A percentile compares a stretch with the other conserved stretches of the same genome.
These are phyloP conservation scores for Gavia stellata DNA, from an alignment of 2,113 vertebrate genomes.

Conservation along the genomic window DNA sequence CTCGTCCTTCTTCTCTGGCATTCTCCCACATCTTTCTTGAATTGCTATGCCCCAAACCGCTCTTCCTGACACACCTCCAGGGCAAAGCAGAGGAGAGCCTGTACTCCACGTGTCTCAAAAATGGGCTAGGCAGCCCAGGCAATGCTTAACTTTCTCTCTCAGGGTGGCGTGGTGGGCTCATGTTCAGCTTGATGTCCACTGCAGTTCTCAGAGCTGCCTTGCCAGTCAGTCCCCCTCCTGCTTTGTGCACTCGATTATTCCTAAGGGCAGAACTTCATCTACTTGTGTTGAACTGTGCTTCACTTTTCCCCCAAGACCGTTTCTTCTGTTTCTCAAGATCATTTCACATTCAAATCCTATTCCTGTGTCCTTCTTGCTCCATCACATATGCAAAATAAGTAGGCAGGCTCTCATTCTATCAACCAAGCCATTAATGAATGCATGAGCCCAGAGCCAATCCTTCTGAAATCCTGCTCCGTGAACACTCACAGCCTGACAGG, in stretches of 20 bases:
- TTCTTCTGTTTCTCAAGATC: not conserved
- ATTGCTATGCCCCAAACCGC: not conserved
- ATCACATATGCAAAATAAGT: not conserved
- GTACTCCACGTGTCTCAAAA: rapidly evolving
- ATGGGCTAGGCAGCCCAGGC: not conserved
- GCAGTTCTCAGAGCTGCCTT: not conserved
- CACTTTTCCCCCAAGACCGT: not conserved
- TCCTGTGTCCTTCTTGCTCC: not conserved
- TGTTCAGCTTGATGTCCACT: not conserved
- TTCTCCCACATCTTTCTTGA: too few relatives aligned
- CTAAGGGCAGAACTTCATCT: not conserved
- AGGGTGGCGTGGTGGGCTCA: not conserved
- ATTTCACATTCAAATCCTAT: not conserved
- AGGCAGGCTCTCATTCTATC: not conserved
- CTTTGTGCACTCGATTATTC: not conserved
- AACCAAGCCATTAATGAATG: not conserved
- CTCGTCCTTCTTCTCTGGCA: not conserved
- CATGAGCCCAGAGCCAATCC: not conserved
- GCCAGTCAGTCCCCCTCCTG: not conserved
- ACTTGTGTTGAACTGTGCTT: not conserved
- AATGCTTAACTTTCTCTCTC: rapidly evolving
- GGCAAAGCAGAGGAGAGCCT: not conserved
- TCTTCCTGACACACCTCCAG: not conserved
- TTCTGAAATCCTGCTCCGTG: not conserved
- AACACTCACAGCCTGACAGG: not conserved